Evolutionary conservation across 2,888 invertebrate species (phyloP), one percentile per base, ranked within the genome.

Genomic region (Theodoxus fluviatilis): DNA sequence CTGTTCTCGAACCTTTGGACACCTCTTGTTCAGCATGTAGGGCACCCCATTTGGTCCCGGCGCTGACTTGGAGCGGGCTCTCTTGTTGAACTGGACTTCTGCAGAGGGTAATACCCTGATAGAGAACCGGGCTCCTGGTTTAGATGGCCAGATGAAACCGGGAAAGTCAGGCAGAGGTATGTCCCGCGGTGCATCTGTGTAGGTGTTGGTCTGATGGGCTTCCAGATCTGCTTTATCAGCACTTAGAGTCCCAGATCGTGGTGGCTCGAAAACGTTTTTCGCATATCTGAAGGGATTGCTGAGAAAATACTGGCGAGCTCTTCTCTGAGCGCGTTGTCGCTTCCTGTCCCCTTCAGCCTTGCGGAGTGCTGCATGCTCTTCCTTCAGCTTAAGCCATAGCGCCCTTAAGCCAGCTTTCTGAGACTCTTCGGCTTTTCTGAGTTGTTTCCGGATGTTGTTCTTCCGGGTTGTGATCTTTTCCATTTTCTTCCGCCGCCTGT

Each of bases 271-370:
- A n/a, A n/a, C n/a, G n/a, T n/a, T n/a, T n/a, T n/a, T n/a, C n/a
- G n/a, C n/a, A n/a, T n/a, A 57, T 55, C 47, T 65, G 63, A 35
- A 67, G 66, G 18, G 59, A 25, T 37, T 67, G 71, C 40, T 68
- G 65, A 35, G 49, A 72, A 57, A 63, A 64, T 22, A 67, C 55
- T 47, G 71, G 72, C 1, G 57, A 31, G 9, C 15, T 57, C 57
- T n/a, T 31, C 57, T 57, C 33, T 57, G 28, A 2, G 57, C 25
- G 7, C 25, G 28, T 31, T 57, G 4, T 52, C 22, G n/a, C n/a
- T n/a, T 57, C 57, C 57, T 28, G 9, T 12, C 57, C 33, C 28
- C 28, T 57, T 25, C 31, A 31, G 57, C 52, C 33, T 57, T 57
- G 25, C 57, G 4, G 55, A 55, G 55, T 12, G 25, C 55, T 1